Percentiles rank a stretch among this genome's conserved stretches.
Conservation (phyloP, 2,888 invertebrate species). For the Pristionchus maxplancki region DNA sequence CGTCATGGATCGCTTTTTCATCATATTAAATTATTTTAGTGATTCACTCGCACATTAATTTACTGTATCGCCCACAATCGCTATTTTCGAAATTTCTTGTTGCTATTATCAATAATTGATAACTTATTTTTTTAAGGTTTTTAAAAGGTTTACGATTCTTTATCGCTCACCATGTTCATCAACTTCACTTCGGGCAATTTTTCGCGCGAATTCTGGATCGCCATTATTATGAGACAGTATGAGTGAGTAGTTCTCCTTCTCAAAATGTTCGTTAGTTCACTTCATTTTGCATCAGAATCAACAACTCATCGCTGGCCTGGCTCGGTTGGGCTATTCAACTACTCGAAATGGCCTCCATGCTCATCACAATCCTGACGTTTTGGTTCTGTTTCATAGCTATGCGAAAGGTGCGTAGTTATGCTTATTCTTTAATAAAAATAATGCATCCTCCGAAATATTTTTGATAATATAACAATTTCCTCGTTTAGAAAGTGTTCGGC, state of each 20-base stretch:
- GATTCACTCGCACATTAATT: background rate
- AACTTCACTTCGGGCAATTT: background rate
- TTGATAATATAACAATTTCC: no score
- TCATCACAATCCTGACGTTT: background rate
- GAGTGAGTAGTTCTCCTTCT: no score
- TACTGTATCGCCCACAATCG: background rate
- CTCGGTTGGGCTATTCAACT: background rate
- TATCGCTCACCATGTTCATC: no score
- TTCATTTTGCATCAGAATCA: background rate
- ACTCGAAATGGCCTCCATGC: background rate
- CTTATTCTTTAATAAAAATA: background rate
- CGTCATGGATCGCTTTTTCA: background rate
- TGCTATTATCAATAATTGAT: no score
- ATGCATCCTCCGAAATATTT: background rate
- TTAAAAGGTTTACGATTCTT: no score
- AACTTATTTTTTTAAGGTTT: no score
- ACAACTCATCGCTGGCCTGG: background rate
- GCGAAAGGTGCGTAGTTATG: background rate
- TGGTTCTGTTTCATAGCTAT: constrained; percentile 1
- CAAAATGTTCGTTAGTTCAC: no score
- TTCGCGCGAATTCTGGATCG: background rate
- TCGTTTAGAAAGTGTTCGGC: background rate
- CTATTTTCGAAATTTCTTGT: background rate
- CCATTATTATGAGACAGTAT: background rate
- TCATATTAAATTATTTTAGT: background rate